Evolutionary conservation across 2,797 vertebrate genomes (phyloP), one percentile per base, ranked within the genome.

Genomic region (Sebastes reedi): DNA sequence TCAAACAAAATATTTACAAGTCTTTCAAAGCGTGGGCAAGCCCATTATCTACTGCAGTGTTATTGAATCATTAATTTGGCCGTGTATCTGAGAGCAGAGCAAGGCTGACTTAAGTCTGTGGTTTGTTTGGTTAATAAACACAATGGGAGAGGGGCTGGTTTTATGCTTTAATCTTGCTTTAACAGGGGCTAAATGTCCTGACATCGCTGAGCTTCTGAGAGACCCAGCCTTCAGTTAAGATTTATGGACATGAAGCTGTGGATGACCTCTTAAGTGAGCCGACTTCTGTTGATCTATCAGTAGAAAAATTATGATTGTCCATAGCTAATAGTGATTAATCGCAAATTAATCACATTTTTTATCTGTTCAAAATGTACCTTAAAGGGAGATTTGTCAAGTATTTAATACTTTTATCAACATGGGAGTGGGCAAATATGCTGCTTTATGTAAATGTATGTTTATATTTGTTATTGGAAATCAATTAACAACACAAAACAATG

Each of bases 1-100:
- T 77, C 84, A 95, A 89, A 91, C 86, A 89, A 94, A 94, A 96
- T 96, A 95, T 96, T 95, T 93, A 94, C 89, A 90, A 74, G 85
- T 71, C 79, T 85, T 92, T 92, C 89, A 92, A 92, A 96, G 89
- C 79, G n/a, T 72, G 78, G 58, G 2, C 74, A 67, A 83, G 89
- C 89, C 89, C 84, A 62, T 89, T 83, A 81, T 87, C 74, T 86
- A 22, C 39, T 58, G 87, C 66, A 20, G 70, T 90, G 87, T 91
- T 85, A 76, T 91, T 87, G 59, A 75, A 82, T 93, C 92, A 88
- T 94, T 91, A 90, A 91, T 92, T 89, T 89, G 67, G 58, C 34
- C 54, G 12, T 34, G 65, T 73, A 75, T 90, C 70, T 65, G 69
- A 87, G 67, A 79, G 81, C 79, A 77, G 46, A 85, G 79, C 64